phyloP scores from a whole-genome alignment of 2,113 vertebrate species.

The Brienomyrus brachyistius region DNA sequence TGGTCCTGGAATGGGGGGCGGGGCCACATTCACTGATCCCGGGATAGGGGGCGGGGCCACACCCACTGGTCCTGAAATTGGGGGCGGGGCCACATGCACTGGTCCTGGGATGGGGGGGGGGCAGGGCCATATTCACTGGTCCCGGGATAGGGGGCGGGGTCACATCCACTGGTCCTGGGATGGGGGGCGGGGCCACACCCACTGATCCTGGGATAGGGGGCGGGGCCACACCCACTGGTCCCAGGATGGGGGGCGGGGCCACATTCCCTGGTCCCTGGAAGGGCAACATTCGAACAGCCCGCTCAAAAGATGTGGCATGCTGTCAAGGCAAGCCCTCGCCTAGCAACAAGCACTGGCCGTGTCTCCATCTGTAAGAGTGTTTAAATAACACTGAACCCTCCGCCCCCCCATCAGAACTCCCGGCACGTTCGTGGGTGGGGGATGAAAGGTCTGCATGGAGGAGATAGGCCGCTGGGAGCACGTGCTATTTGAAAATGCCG shows the following conservation, averaged over 20 bases:
- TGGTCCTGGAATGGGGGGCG: too few relatives aligned
- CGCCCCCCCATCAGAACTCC: not conserved
- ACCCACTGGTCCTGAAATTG: not conserved
- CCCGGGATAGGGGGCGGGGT: too few relatives aligned
- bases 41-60: not conserved
- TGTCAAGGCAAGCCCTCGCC: not conserved
- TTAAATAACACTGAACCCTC: not conserved
- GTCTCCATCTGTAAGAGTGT: not conserved
- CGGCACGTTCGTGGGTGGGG: constrained; percentile 1
- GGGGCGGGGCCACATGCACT: too few relatives aligned
- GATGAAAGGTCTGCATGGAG: not conserved
- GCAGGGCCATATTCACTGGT: too few relatives aligned
- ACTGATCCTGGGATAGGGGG: too few relatives aligned
- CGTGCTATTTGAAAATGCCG: not conserved
- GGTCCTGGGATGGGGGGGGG: too few relatives aligned
- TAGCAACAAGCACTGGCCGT: not conserved
- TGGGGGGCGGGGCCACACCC: too few relatives aligned
- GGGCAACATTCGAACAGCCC: not conserved
- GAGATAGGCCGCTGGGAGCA: constrained; percentile 10
- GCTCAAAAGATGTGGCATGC: not conserved
- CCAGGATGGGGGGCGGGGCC: not conserved
- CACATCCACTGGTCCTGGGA: too few relatives aligned
- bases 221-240: too few relatives aligned
- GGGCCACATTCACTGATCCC: too few relatives aligned
- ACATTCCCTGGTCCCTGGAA: not conserved